Conservation (phyloP, 2,888 invertebrate genomes). For the Drosophila yooni region DNA sequence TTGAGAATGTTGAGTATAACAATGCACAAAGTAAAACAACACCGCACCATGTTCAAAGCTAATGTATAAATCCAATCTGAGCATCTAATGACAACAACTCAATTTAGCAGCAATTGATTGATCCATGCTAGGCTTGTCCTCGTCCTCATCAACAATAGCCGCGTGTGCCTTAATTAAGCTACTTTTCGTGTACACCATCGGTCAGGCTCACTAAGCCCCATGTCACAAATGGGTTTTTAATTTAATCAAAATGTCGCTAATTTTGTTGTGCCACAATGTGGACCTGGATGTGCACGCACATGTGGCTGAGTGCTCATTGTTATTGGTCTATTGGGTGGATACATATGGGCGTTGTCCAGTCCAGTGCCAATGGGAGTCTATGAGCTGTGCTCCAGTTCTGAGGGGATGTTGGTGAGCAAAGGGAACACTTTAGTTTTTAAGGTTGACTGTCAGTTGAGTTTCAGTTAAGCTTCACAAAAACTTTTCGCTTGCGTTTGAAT, state of each 20-base stretch:
- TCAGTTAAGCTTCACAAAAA: conserved; percentile 66
- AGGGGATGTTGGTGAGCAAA: not conserved
- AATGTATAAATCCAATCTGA: not conserved
- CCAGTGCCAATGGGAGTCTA: conserved; percentile 28
- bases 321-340: conserved; percentile 21
- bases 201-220: not conserved
- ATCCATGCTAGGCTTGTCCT: conserved; percentile 21
- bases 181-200: conserved; percentile 22
- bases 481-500: conserved; percentile 79
- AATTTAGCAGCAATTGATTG: conserved; percentile 32
- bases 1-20: no score
- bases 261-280: conserved; percentile 40
- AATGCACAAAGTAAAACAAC: no score
- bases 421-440: conserved; percentile 13
- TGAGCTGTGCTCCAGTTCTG: not conserved
- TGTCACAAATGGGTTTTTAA: conserved; percentile 17
- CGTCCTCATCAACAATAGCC: conserved; percentile 1
- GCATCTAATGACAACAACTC: not conserved
- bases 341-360: conserved; percentile 29
- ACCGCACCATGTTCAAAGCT: not conserved
- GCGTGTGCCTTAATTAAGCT: conserved; percentile 45
- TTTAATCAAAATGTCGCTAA: conserved; percentile 77
- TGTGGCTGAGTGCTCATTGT: conserved; percentile 9
- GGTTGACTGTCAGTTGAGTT: conserved; percentile 37
- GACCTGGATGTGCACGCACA: conserved; percentile 4